These are phyloP conservation scores for Galaxea fascicularis DNA, from an alignment of 92 coral and sea anemone genomes.

Conservation along the genomic window DNA sequence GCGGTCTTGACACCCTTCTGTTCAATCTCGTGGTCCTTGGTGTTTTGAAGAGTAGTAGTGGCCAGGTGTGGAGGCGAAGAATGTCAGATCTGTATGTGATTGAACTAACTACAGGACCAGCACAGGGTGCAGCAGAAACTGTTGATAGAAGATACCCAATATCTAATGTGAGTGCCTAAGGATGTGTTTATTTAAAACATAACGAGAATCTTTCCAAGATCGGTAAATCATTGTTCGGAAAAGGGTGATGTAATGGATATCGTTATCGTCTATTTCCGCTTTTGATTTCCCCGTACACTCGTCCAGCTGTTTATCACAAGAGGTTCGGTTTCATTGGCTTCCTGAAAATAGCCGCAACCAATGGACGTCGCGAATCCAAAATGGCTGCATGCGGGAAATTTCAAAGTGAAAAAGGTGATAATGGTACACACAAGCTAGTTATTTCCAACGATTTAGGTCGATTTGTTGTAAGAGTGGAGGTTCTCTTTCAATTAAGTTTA, in stretches of 20 bases:
- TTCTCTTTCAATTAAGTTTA: too few relatives aligned
- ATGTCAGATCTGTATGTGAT: slow-evolving; percentile 82
- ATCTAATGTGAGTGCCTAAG: slow-evolving; percentile 1
- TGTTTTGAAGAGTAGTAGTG: slow-evolving; percentile 68
- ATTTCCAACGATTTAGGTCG: too few relatives aligned
- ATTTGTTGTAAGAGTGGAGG: too few relatives aligned
- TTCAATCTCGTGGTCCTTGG: slow-evolving; percentile 82
- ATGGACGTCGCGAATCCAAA: too few relatives aligned
- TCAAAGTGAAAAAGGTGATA: too few relatives aligned
- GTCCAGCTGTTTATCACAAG: too few relatives aligned
- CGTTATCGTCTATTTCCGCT: too few relatives aligned
- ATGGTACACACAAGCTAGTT: too few relatives aligned
- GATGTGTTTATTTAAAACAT: neutral
- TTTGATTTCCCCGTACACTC: too few relatives aligned
- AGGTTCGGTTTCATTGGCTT: too few relatives aligned
- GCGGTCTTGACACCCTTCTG: slow-evolving; percentile 78
- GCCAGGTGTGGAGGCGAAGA: slow-evolving; percentile 85
- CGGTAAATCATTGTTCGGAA: neutral
- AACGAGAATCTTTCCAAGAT: neutral
- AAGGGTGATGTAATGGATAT: neutral
- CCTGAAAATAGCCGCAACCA: too few relatives aligned
- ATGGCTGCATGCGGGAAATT: too few relatives aligned
- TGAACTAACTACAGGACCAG: slow-evolving; percentile 69
- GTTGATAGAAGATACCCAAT: neutral
- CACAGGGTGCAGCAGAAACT: slow-evolving; percentile 5